Percentiles rank a stretch among this genome's conserved stretches.
Evolutionary conservation across 2,888 invertebrate genomes (phyloP).

Genomic region (Pherbina coryleti): DNA sequence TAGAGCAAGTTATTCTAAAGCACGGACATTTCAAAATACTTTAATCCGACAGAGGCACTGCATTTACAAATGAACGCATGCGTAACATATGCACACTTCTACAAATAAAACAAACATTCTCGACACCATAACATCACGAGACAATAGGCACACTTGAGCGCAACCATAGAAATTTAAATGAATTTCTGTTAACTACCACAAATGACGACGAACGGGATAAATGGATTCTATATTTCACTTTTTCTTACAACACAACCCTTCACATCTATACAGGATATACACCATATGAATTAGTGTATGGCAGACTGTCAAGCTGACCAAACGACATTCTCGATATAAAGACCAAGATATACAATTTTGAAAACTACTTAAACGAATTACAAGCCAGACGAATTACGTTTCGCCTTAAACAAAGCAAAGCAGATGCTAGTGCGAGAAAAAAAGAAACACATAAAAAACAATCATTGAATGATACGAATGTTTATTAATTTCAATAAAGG

Average conservation of each 20-base stretch:
- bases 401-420: constrained; percentile 3
- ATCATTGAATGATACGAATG: background rate
- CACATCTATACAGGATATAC: constrained; percentile 31
- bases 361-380: constrained; percentile 22
- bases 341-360: constrained; percentile 2
- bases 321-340: background rate
- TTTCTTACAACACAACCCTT: constrained; percentile 39
- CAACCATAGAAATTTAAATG: constrained; percentile 34
- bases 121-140: constrained; percentile 31
- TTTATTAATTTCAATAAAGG: too few relatives aligned
- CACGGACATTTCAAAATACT: constrained; percentile 34
- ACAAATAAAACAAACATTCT: constrained; percentile 35
- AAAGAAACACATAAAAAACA: background rate
- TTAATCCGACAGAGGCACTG: constrained; percentile 30
- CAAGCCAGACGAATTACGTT: constrained; percentile 21
- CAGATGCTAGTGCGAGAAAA: background rate
- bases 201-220: constrained; percentile 30
- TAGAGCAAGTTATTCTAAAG: constrained; percentile 31
- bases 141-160: constrained; percentile 35
- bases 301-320: constrained; percentile 20
- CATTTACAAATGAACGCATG: constrained; percentile 33
- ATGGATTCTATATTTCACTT: constrained; percentile 39
- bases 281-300: constrained; percentile 23
- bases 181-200: constrained; percentile 21
- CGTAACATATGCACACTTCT: constrained; percentile 26